Conservation (phyloP, 1,140 invertebrate genomes). For the Drosophila pectinifera region DNA sequence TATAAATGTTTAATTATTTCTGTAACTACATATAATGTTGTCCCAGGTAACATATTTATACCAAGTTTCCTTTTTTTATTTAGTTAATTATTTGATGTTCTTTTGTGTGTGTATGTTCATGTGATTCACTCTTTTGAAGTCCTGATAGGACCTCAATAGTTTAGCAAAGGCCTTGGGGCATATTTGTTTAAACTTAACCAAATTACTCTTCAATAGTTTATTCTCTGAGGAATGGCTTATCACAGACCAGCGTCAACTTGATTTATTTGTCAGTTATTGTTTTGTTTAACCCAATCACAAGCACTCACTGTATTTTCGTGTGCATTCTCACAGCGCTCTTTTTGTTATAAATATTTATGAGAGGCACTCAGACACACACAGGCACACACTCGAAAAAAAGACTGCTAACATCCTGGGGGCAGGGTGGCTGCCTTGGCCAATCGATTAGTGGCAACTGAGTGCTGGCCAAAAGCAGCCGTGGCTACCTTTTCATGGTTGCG, state of each 20-base stretch:
- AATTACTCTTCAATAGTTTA: background rate
- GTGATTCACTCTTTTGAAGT: too few species aligned
- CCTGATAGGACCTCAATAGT: background rate
- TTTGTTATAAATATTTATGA: background rate
- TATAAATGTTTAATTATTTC: too few species aligned
- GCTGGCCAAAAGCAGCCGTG: conserved; percentile 38
- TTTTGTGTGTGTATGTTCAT: too few species aligned
- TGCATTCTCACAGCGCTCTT: background rate
- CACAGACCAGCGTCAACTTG: conserved; percentile 9
- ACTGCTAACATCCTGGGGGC: conserved; percentile 27
- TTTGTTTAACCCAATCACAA: conserved; percentile 12
- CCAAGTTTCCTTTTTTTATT: too few species aligned
- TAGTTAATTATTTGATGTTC: too few species aligned
- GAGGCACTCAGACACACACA: conserved; percentile 28
- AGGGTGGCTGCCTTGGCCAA: conserved; percentile 65
- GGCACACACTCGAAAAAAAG: conserved; percentile 21
- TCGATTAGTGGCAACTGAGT: conserved; percentile 71
- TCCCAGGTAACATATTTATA: too few species aligned
- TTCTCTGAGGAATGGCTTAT: background rate
- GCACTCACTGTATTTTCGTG: conserved; percentile 9
- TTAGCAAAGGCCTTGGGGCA: background rate
- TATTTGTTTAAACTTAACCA: background rate
- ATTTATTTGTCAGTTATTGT: background rate
- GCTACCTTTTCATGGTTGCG: conserved; percentile 81
- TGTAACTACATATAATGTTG: too few species aligned